Evolutionary conservation across 1,140 invertebrate species (phyloP), one percentile per base, ranked within the genome.

Genomic region (Zophobas morio): DNA sequence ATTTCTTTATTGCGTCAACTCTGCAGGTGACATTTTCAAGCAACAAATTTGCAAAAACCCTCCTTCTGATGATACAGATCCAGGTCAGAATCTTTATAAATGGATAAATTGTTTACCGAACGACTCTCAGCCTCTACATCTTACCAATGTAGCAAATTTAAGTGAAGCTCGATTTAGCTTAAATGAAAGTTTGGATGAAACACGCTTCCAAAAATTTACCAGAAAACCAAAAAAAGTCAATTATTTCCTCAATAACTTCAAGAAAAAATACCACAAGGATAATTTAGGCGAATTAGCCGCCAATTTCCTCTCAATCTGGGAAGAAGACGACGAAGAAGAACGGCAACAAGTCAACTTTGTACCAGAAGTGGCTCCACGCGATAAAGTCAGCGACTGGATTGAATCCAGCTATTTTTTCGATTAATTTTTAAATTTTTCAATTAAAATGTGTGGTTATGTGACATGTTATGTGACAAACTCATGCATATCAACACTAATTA

Each of bases 381-480:
- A 73, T 40, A 73, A 73, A 54, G 71, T 73, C 3, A 56, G 34
- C 32, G 56, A 36, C 40, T 73, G 71, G 71, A 73, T 73, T 6
- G 47, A 73, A 54, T 73, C 71, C 1, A 73, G 36, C 5, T 73
- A 54, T 54, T 73, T 73, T 20, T 56, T 36, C 39, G 63, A 70
- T 39, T 51, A 51, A 51, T 6, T 51, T 20, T 46, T 46, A 46
- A 46, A 46, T 51, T 51, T 2, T 51, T 51, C 20, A 20, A 20
- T 20, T 20, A 20, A 20, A 20, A 20, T 20, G 20, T 20, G 20
- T 20, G 20, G 20, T 20, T 20, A 20, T 20, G 20, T 20, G 20
- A 20, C 20, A 20, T 20, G 20, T 20, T 20, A 20, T 20, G 20
- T 20, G 20, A 20, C 20, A 20, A 20, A 20, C 20, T 20, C 20